A percentile compares a stretch with the other conserved stretches of the same genome.
These are phyloP conservation scores for Paramisgurnus dabryanus DNA, from an alignment of 2,113 vertebrate genomes.

Conservation along the genomic window DNA sequence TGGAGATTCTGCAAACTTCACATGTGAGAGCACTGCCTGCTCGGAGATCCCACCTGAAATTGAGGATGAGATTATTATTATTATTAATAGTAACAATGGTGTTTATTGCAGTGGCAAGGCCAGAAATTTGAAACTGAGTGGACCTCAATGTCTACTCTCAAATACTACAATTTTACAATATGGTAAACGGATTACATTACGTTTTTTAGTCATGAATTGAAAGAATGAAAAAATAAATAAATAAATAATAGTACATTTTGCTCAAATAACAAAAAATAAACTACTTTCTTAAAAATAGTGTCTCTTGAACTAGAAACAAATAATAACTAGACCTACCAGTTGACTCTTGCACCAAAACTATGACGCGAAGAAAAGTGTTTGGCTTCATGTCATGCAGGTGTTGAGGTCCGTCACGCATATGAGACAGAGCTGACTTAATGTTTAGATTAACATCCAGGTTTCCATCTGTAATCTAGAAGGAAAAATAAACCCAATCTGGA, in stretches of 20 bases:
- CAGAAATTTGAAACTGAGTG: too few relatives aligned
- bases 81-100: too few relatives aligned
- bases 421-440: constrained; percentile 58
- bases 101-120: too few relatives aligned
- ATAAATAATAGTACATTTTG: too few relatives aligned
- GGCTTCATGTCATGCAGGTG: constrained; percentile 57
- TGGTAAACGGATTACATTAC: too few relatives aligned
- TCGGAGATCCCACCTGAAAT: constrained; percentile 83
- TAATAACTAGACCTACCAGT: constrained; percentile 48
- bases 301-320: not conserved
- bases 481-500: not conserved
- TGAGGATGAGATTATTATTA: not conserved
- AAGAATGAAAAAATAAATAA: too few relatives aligned
- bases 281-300: not conserved
- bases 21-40: constrained; percentile 79
- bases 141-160: too few relatives aligned
- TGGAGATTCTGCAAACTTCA: constrained; percentile 83
- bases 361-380: constrained; percentile 63
- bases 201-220: too few relatives aligned
- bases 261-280: too few relatives aligned
- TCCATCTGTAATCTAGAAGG: constrained; percentile 61
- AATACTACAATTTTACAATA: too few relatives aligned
- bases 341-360: constrained; percentile 62
- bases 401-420: constrained; percentile 44
- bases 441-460: constrained; percentile 52